Percentiles rank a stretch among this genome's conserved stretches.
Evolutionary conservation across 1,140 invertebrate genomes (phyloP).

Genomic region (Glomeris maerens): DNA sequence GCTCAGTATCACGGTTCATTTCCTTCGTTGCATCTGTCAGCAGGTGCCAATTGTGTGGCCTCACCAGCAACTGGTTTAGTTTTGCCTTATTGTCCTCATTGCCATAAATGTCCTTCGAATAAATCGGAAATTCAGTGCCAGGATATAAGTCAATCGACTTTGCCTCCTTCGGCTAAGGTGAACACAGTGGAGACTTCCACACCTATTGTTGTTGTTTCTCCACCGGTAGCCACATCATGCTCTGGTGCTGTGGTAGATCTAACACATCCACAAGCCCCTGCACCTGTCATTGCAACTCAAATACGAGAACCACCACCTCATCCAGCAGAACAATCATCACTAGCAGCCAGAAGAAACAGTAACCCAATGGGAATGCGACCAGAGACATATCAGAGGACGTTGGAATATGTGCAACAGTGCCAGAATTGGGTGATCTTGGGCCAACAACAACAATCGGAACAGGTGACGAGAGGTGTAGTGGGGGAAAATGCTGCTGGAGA

Average conservation of each 20-base stretch:
- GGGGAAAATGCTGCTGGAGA: slow-evolving; percentile 1
- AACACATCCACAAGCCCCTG: too few species aligned
- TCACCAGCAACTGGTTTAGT: too few species aligned
- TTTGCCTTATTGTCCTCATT: too few species aligned
- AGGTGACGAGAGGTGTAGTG: slow-evolving; percentile 2
- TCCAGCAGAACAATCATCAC: neutral
- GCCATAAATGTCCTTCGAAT: slow-evolving; percentile 8
- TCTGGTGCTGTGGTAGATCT: too few species aligned
- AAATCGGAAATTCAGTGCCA: slow-evolving; percentile 45
- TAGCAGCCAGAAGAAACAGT: neutral
- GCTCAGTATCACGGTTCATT: too few species aligned
- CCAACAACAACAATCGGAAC: slow-evolving; percentile 11
- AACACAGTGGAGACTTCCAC: too few species aligned
- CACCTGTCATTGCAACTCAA: neutral
- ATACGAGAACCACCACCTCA: neutral
- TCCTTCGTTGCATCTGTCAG: too few species aligned
- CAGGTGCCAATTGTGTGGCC: too few species aligned
- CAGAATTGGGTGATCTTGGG: slow-evolving; percentile 46
- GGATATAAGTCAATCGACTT: slow-evolving; percentile 44
- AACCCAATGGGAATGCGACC: slow-evolving; percentile 49
- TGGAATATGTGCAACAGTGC: slow-evolving; percentile 82
- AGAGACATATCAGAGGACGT: slow-evolving; percentile 69
- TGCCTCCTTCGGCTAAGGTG: slow-evolving; percentile 8
- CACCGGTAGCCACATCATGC: too few species aligned
- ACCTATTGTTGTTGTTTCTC: too few species aligned